These are phyloP conservation scores for Hydrolagus affinis DNA, from an alignment of 2,113 vertebrate species.

Conservation along the genomic window DNA sequence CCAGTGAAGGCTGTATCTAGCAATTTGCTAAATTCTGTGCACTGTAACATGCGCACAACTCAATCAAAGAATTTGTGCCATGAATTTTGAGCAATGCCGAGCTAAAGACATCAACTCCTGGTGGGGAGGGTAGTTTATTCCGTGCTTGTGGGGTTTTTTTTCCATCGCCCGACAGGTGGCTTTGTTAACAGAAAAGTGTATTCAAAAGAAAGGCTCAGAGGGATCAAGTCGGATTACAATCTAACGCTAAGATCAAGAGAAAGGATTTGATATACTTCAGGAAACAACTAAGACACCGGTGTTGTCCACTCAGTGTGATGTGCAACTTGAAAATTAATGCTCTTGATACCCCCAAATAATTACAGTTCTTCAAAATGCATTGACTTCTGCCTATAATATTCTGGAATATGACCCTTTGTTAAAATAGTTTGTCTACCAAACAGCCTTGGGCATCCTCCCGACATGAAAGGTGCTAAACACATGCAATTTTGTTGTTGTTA, in stretches of 20 bases:
- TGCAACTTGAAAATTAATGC: constrained; percentile 18
- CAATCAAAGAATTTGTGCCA: neutral
- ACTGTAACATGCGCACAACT: neutral
- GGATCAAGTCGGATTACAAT: constrained; percentile 40
- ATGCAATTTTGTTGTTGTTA: no score
- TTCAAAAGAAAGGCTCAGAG: constrained; percentile 36
- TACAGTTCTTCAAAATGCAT: neutral
- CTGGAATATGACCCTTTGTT: neutral
- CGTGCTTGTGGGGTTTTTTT: neutral
- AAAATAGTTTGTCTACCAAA: no score
- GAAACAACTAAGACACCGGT: constrained; percentile 39
- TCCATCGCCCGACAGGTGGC: constrained; percentile 34
- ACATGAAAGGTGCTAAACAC: no score
- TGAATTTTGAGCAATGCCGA: neutral
- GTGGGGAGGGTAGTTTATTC: neutral
- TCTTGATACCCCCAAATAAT: constrained; percentile 2
- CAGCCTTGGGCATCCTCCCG: no score
- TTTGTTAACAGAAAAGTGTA: constrained; percentile 34
- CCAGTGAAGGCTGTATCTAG: neutral
- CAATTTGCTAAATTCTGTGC: neutral
- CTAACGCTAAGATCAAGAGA: constrained; percentile 37
- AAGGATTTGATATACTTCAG: constrained; percentile 39
- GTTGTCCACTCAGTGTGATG: constrained; percentile 15
- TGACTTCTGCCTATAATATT: neutral
- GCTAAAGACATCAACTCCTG: constrained; percentile 2